phyloP scores from a whole-genome alignment of 2,797 vertebrate species.

The Bufotes viridis region DNA sequence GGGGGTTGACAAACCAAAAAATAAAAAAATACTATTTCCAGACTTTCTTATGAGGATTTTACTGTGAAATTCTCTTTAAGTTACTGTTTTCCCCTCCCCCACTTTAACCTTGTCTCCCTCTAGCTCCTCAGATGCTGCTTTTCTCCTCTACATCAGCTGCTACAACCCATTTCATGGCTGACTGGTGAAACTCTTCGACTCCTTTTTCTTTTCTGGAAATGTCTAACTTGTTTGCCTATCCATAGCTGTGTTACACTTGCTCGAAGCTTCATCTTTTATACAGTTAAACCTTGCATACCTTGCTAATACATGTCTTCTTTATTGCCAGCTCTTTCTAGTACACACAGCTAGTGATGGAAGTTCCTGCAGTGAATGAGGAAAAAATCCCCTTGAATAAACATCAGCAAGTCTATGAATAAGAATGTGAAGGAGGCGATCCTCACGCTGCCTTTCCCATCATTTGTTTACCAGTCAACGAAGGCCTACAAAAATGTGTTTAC shows the following conservation, averaged over 20 bases:
- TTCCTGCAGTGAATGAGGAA: not conserved
- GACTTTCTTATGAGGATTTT: conserved; percentile 3
- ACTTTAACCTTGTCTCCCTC: conserved; percentile 67
- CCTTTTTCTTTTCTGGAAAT: conserved; percentile 65
- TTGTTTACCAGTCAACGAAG: conserved; percentile 16
- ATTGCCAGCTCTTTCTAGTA: not conserved
- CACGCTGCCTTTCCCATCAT: not conserved
- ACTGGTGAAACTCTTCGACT: conserved; percentile 77
- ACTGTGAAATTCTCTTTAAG: conserved; percentile 52
- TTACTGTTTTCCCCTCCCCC: conserved; percentile 69
- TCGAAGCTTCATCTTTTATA: conserved; percentile 61
- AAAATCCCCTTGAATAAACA: conserved; percentile 36
- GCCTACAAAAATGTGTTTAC: conserved; percentile 10
- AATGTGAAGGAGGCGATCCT: conserved; percentile 10
- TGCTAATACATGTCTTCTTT: not conserved
- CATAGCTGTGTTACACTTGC: conserved; percentile 54
- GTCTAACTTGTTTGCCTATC: conserved; percentile 63
- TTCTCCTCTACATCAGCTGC: conserved; percentile 73
- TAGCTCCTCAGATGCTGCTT: conserved; percentile 65
- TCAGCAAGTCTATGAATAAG: conserved; percentile 22
- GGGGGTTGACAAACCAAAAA: not conserved
- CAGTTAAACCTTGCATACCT: not conserved
- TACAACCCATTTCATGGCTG: conserved; percentile 84
- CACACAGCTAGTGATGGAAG: not conserved
- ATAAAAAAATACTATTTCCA: not conserved